Conservation (phyloP, 2,797 vertebrate genomes). For the Hylomyscus alleni region DNA sequence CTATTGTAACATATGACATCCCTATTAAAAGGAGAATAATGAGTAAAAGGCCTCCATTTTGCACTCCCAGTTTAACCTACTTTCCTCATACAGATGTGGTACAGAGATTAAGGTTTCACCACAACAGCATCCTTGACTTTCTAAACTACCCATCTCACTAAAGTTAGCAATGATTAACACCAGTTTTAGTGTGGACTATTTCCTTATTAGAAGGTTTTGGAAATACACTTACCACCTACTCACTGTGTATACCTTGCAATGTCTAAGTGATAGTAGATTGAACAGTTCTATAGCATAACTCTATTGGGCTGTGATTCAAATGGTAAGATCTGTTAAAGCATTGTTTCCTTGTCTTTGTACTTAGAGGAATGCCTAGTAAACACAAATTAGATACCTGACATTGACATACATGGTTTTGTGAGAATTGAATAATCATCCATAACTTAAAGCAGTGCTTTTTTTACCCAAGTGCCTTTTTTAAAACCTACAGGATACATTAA, state of each 20-base stretch:
- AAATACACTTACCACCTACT: background rate
- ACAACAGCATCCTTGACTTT: background rate
- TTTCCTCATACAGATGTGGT: background rate
- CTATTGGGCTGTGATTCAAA: background rate
- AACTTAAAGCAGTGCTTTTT: background rate
- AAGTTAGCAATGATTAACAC: background rate
- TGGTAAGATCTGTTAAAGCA: background rate
- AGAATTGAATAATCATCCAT: background rate
- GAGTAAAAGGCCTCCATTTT: background rate
- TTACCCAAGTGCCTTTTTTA: background rate
- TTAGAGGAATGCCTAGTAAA: background rate
- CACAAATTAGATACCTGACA: background rate
- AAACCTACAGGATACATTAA: background rate
- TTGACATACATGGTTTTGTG: background rate
- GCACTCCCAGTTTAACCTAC: background rate
- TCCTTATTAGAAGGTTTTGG: background rate
- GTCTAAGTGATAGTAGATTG: background rate
- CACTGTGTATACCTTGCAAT: background rate
- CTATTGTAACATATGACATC: background rate
- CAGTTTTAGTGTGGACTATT: background rate
- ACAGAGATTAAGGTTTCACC: background rate
- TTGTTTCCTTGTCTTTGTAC: background rate
- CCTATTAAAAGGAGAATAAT: background rate
- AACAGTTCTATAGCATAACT: background rate
- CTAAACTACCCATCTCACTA: background rate